These are phyloP conservation scores for Ornithorhynchus anatinus DNA, from an alignment of 2,113 vertebrate species.

Conservation along the genomic window DNA sequence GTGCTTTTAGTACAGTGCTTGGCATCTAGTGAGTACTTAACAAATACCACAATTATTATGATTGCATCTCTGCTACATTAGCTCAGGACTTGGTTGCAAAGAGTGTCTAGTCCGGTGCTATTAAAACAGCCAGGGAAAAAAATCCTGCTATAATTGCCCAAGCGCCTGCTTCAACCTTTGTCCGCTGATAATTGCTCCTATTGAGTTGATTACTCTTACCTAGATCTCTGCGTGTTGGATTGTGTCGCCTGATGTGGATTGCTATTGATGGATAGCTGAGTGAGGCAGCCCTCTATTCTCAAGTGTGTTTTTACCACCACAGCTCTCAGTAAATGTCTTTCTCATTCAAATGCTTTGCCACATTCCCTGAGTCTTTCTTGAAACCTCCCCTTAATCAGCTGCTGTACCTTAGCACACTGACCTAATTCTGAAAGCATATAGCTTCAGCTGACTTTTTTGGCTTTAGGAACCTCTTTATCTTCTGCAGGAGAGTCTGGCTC, in stretches of 20 bases:
- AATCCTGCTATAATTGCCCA: neutral
- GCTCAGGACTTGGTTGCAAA: too few species aligned
- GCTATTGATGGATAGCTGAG: conserved; percentile 24
- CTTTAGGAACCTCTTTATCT: neutral
- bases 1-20: too few species aligned
- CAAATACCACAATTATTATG: too few species aligned
- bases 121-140: neutral
- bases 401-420: conserved; percentile 26
- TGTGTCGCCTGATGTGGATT: conserved; percentile 20
- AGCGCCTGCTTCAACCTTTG: neutral
- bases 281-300: conserved; percentile 36
- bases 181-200: neutral
- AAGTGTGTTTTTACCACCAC: conserved; percentile 46
- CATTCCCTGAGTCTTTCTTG: conserved; percentile 21
- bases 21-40: too few species aligned
- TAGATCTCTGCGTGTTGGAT: conserved; percentile 6
- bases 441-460: neutral
- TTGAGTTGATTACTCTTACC: conserved; percentile 12
- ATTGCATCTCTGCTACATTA: too few species aligned
- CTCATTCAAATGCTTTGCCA: conserved; percentile 30
- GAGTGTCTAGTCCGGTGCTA: neutral
- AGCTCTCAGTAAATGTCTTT: conserved; percentile 29
- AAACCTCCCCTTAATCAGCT: conserved; percentile 21
- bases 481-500: neutral
- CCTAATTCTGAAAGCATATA: conserved; percentile 25